These are phyloP conservation scores for Pipa parva DNA, from an alignment of 2,113 vertebrate genomes.

Conservation along the genomic window DNA sequence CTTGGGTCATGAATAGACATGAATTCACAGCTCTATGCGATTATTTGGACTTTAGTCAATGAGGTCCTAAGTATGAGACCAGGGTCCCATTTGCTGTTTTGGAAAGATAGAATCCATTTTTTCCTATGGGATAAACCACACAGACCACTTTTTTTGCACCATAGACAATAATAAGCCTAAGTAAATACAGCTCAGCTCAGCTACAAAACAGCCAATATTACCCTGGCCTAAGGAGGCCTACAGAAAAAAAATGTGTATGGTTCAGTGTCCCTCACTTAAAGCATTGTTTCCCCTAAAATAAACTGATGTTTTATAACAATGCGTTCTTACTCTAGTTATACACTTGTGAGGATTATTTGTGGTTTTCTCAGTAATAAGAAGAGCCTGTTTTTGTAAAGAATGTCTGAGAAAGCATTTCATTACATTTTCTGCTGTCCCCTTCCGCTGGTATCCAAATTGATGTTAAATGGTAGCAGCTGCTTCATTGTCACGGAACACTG, in stretches of 20 bases:
- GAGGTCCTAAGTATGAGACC: no score
- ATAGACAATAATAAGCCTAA: no score
- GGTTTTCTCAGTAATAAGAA: constrained; percentile 12
- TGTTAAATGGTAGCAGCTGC: constrained; percentile 33
- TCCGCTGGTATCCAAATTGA: constrained; percentile 20
- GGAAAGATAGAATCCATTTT: no score
- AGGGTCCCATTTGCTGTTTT: no score
- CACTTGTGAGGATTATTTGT: constrained; percentile 11
- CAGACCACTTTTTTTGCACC: no score
- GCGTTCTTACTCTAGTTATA: neutral
- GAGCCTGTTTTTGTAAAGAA: constrained; percentile 20
- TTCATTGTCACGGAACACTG: constrained; percentile 35
- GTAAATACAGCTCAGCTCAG: neutral
- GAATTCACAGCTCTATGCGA: no score
- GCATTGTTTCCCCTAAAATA: no score
- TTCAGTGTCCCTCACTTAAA: no score
- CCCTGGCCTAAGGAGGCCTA: neutral
- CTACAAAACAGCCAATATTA: constrained; percentile 4
- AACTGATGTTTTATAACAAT: neutral
- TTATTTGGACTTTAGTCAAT: no score
- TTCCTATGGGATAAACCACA: no score
- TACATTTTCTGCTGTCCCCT: constrained; percentile 33
- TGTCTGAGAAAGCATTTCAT: constrained; percentile 21
- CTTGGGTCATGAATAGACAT: no score
- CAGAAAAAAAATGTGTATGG: no score